Conservation (phyloP, 2,797 vertebrate species). For the Muraenolepis orangiensis region DNA sequence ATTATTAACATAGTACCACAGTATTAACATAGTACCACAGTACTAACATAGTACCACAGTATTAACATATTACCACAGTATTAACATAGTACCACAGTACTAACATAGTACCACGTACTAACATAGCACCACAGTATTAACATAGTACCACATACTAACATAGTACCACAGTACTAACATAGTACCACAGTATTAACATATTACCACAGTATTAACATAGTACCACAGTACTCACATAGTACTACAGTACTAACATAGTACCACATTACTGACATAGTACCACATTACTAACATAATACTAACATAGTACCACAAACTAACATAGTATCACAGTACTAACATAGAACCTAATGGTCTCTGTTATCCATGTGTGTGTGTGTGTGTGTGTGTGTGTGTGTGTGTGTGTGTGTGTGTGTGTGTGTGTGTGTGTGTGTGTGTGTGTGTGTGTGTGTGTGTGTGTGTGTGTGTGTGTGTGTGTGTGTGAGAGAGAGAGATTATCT, state of each 20-base stretch:
- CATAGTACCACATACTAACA: too few relatives aligned
- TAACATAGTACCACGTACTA: too few relatives aligned
- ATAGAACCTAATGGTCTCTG: not conserved
- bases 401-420: not conserved
- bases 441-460: constrained; percentile 1
- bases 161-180: too few relatives aligned
- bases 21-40: too few relatives aligned
- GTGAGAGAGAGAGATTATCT: constrained; percentile 18
- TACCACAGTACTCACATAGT: constrained; percentile 24
- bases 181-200: too few relatives aligned
- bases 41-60: too few relatives aligned
- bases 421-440: not conserved
- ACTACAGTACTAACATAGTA: not conserved
- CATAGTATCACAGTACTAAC: not conserved
- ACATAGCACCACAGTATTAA: too few relatives aligned
- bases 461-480: constrained; percentile 1
- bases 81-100: too few relatives aligned
- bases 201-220: too few relatives aligned
- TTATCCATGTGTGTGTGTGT: not conserved
- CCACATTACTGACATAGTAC: not conserved
- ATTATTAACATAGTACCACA: too few relatives aligned
- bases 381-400: constrained; percentile 2
- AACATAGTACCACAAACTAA: not conserved
- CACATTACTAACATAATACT: not conserved
- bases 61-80: too few relatives aligned